Conservation (phyloP, 2,113 vertebrate genomes). For the Octodon degus region DNA sequence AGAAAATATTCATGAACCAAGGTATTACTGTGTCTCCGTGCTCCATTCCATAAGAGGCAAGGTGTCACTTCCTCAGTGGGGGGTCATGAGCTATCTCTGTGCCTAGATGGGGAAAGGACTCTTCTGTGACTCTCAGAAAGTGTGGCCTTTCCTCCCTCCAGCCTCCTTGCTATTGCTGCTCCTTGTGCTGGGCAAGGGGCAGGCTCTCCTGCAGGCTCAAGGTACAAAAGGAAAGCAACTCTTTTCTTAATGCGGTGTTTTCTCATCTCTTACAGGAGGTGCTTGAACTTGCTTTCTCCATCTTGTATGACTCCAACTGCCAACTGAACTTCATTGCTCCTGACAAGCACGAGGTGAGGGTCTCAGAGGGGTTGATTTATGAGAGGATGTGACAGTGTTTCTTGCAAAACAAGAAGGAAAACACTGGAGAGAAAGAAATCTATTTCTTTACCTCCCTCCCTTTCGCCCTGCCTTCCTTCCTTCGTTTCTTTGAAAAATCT, state of each 20-base stretch:
- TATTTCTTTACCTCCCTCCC: neutral
- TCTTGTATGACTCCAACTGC: slow-evolving; percentile 98
- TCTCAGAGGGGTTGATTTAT: neutral
- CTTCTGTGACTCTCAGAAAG: neutral
- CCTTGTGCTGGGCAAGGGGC: accelerated
- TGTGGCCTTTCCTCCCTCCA: neutral
- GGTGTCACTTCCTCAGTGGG: neutral
- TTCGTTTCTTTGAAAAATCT: neutral
- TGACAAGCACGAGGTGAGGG: slow-evolving; percentile 98
- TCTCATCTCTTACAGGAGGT: slow-evolving; percentile 91
- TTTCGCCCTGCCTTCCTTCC: neutral
- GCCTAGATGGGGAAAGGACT: neutral
- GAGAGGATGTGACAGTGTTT: neutral
- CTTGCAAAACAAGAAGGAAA: neutral
- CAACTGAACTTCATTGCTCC: slow-evolving; percentile 99
- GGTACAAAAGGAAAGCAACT: neutral
- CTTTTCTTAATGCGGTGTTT: neutral
- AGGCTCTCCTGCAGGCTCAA: accelerated
- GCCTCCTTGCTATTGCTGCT: neutral
- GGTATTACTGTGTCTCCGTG: neutral
- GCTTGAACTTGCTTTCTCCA: slow-evolving; percentile 98
- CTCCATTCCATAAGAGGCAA: neutral
- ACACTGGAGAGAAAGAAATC: neutral
- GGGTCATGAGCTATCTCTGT: neutral
- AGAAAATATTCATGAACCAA: neutral